Evolutionary conservation across 53 echinoderm and acorn worm species (phyloP).

Genomic region (Patiria pectinifera): DNA sequence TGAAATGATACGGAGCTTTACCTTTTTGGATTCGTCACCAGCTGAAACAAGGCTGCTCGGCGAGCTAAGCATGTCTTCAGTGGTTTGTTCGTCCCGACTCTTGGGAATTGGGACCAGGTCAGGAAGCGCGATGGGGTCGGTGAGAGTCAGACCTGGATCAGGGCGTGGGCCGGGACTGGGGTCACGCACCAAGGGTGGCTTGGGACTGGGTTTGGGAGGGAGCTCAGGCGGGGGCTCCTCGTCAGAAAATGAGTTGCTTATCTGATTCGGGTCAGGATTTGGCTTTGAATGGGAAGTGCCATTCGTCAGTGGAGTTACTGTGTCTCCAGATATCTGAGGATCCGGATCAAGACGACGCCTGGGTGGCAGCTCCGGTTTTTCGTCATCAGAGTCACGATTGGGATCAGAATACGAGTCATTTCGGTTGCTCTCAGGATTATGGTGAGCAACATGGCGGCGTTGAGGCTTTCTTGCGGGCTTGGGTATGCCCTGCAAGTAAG

Average conservation of each 20-base stretch:
- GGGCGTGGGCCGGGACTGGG: background rate
- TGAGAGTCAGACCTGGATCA: background rate
- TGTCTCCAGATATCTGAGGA: no score
- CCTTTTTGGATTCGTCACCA: background rate
- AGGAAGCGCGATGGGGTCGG: background rate
- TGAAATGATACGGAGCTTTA: background rate
- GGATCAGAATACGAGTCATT: background rate
- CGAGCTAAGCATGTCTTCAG: background rate
- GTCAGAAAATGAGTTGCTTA: background rate
- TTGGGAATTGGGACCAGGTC: background rate
- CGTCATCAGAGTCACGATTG: background rate
- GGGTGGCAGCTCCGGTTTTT: no score
- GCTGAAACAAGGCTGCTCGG: background rate
- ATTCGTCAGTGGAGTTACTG: no score
- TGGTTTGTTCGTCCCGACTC: background rate
- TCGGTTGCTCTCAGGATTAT: background rate
- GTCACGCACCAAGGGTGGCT: background rate
- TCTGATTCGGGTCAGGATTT: constrained; percentile 2
- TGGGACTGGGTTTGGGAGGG: background rate
- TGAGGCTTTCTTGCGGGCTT: background rate
- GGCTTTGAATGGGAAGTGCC: no score
- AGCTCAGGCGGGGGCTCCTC: background rate
- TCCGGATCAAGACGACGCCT: no score
- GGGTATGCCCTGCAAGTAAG: background rate
- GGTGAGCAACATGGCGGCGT: background rate